Conservation (phyloP, 2,888 invertebrate species). For the Lasioglossum marginatum region DNA sequence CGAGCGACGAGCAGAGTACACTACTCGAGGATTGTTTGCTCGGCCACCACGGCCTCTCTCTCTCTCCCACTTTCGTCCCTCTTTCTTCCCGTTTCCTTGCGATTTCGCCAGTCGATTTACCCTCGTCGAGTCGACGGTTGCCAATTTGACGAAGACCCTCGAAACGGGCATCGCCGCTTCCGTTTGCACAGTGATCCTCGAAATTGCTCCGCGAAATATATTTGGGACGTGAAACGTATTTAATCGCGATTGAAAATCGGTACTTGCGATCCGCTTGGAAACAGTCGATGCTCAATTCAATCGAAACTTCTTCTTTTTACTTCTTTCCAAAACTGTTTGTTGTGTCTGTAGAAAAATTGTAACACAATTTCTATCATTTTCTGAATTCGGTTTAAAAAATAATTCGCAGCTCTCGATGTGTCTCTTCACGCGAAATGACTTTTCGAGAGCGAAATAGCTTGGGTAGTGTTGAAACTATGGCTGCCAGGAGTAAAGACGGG, state of each 20-base stretch:
- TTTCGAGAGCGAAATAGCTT: not conserved
- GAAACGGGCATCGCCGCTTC: constrained; percentile 5
- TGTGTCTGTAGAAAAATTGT: no score
- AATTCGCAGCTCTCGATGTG: no score
- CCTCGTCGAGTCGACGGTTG: not conserved
- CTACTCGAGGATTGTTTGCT: constrained; percentile 17
- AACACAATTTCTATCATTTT: no score
- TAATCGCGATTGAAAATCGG: not conserved
- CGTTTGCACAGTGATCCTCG: constrained; percentile 1
- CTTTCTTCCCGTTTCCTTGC: constrained; percentile 1
- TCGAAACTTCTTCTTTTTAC: not conserved
- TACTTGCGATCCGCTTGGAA: not conserved
- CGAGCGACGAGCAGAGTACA: not conserved
- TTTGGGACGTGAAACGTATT: not conserved
- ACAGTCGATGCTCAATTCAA: not conserved
- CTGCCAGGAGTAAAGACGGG: not conserved
- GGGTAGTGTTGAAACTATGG: not conserved
- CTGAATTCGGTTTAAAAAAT: no score
- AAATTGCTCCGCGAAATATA: not conserved
- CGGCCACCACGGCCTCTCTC: not conserved
- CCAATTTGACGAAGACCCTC: constrained; percentile 5
- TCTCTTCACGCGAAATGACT: not conserved
- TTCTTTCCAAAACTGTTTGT: not conserved
- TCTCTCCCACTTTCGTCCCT: not conserved
- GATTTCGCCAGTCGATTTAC: constrained; percentile 2